A percentile compares a stretch with the other conserved stretches of the same genome.
phyloP scores from a whole-genome alignment of 2,888 invertebrate genomes.

The Cephus nigrinus region DNA sequence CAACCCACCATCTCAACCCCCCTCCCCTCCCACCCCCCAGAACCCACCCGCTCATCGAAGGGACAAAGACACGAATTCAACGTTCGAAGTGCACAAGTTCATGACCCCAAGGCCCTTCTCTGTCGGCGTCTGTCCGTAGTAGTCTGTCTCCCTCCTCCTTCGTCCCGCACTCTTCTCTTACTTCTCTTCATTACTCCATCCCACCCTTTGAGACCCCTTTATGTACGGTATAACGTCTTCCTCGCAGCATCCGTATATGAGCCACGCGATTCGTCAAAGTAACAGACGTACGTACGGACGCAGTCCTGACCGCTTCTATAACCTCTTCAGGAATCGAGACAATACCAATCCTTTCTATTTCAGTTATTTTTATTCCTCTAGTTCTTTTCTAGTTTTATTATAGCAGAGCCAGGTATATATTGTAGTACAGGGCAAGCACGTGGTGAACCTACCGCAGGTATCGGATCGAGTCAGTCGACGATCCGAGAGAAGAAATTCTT shows the following conservation, averaged over 20 bases:
- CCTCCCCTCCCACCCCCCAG: conserved; percentile 10
- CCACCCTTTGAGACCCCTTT: conserved; percentile 21
- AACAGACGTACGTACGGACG: conserved; percentile 25
- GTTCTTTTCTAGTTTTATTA: background rate
- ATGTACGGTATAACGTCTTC: conserved; percentile 31
- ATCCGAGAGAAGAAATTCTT: conserved; percentile 6
- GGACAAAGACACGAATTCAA: conserved; percentile 58
- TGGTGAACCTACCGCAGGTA: conserved; percentile 5
- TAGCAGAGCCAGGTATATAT: background rate
- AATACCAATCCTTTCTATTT: background rate
- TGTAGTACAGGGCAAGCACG: background rate
- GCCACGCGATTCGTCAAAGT: conserved; percentile 45
- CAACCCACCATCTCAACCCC: conserved; percentile 22
- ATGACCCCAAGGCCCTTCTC: conserved; percentile 35
- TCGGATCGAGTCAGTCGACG: background rate
- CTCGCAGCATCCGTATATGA: conserved; percentile 44
- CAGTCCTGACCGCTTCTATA: conserved; percentile 27
- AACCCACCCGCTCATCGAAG: conserved; percentile 43
- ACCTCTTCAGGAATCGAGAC: background rate
- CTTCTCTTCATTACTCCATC: conserved; percentile 21
- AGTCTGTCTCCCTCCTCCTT: conserved; percentile 21
- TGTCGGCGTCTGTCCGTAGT: background rate
- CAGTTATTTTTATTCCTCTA: background rate
- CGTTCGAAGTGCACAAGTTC: conserved; percentile 49
- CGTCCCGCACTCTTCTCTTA: conserved; percentile 19